Base-by-base conservation (phyloP, 2,113 vertebrate genomes). In the Carassius gibelio region DNA sequence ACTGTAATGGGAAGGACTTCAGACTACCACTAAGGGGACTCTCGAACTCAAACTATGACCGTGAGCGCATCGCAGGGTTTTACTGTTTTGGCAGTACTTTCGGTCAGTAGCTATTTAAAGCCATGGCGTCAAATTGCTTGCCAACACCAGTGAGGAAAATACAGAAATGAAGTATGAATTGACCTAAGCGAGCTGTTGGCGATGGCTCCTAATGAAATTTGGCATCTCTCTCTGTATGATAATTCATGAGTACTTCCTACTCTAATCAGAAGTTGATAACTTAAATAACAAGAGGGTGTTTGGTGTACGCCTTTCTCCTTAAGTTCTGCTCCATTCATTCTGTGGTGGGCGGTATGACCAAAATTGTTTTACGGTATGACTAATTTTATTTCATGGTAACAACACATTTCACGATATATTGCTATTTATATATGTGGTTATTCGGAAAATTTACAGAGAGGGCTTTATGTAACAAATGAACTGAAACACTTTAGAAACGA, bases 1-100 rank as follows among this genome's bases (percentile, higher is more conserved):
- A 45, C 57, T 84, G 15, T 36, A 66, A 68, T 66, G 57, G 83
- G 68, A 84, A 77, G 14, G 72, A 75, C 50, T 23, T n/a, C 62
- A 36, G 14, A 9, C 17, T 61, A 52, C 52, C 17, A 36, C 34
- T 66, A 19, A 23, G 76, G 76, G 30, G 48, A 61, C 66, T 76
- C 13, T 34, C 17, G n/a, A 68, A 15, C 52, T 72, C 15, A 38
- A 34, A 15, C 45, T n/a, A 61, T 26, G 45, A 81, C 36, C 42
- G 21, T 23, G 13, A 52, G 59, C 71, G 55, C 36, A 26, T 34
- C n/a, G 55, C 57, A 15, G 59, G 19, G 5, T 82, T 36, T 52
- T 11, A 78, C 21, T 82, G 76, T 57, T 75, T 48, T 30, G 11
- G 10, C 26, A 55, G 82, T 69, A 34, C 45, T 55, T 75, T 82